Evolutionary conservation across 1,140 invertebrate species (phyloP), one percentile per base, ranked within the genome.

Genomic region (Drosophila sucinea): DNA sequence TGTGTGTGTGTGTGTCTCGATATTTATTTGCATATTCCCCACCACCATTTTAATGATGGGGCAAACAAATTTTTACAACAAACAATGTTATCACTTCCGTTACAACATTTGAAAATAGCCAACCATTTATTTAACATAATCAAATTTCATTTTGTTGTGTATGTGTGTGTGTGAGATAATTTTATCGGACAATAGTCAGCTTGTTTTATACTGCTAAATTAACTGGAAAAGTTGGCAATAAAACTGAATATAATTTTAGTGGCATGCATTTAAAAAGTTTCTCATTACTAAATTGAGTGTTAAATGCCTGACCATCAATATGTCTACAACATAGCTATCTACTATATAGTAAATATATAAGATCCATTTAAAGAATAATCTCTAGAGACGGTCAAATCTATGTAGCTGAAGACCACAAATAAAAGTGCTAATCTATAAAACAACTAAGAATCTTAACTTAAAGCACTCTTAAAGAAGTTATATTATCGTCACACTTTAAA

Each of bases 81-180:
- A 33, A 11, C 57, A 57, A 65, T 73, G 76, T 84, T 79, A 81
- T 77, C 60, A 58, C 44, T 73, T 82, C 79, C 78, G 73, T 41
- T 54, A 61, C 55, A 58, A 17, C 44, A 33, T n/a, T 40, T 69
- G 40, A 51, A 40, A 67, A 47, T 10, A 17, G 33, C 35, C 5
- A 11, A 33, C 33, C 68, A 71, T 82, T 72, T 71, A 66, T 81
- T 25, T 51, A 78, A 58, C 60, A 67, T 61, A 68, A 68, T 75
- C 66, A 57, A 69, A 81, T 51, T 38, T 32, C 40, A 35, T 17
- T 51, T 47, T 44, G 41, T 44, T 23, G 1, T 40, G 2, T 40
- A 4, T 47, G 0, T 25, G 5, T 23, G 23, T 51, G 44, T 51
- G 23, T 3, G 44, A 25, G 44, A 51, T 51, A 27, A 51, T 51